Evolutionary conservation across 2,797 vertebrate genomes (phyloP).

Genomic region (Anabacerthia variegaticeps): DNA sequence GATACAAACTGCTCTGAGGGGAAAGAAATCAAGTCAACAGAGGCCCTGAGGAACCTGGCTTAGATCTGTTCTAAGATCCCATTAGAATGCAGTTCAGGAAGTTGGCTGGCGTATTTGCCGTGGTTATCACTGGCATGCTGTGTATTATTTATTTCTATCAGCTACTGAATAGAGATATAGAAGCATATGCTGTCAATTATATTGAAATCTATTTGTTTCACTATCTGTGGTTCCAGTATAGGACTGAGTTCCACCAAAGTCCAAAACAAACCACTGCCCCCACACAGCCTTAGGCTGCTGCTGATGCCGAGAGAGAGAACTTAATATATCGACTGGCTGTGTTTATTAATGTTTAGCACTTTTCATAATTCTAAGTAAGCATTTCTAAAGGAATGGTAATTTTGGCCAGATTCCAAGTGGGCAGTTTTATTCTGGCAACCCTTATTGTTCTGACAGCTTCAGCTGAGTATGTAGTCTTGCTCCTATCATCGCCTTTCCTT

Average conservation of each 20-base stretch:
- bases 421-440: slow-evolving; percentile 47
- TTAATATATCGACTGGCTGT: neutral
- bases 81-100: slow-evolving; percentile 61
- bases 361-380: slow-evolving; percentile 21
- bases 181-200: slow-evolving; percentile 59
- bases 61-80: neutral
- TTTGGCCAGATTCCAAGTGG: slow-evolving; percentile 34
- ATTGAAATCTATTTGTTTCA: slow-evolving; percentile 36
- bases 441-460: slow-evolving; percentile 52
- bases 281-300: neutral
- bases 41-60: slow-evolving; percentile 4
- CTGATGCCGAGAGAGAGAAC: neutral
- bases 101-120: slow-evolving; percentile 29
- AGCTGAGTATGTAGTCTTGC: slow-evolving; percentile 27
- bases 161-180: slow-evolving; percentile 50
- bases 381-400: slow-evolving; percentile 34
- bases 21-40: neutral
- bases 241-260: neutral
- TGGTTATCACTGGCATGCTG: slow-evolving; percentile 40
- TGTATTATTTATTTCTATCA: slow-evolving; percentile 61
- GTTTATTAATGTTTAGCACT: slow-evolving; percentile 40
- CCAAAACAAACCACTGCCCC: neutral
- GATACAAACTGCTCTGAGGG: neutral
- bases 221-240: slow-evolving; percentile 4
- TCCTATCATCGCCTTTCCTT: slow-evolving; percentile 24